These are phyloP conservation scores for Copidosoma aretas DNA, from an alignment of 2,888 invertebrate genomes.

Conservation along the genomic window DNA sequence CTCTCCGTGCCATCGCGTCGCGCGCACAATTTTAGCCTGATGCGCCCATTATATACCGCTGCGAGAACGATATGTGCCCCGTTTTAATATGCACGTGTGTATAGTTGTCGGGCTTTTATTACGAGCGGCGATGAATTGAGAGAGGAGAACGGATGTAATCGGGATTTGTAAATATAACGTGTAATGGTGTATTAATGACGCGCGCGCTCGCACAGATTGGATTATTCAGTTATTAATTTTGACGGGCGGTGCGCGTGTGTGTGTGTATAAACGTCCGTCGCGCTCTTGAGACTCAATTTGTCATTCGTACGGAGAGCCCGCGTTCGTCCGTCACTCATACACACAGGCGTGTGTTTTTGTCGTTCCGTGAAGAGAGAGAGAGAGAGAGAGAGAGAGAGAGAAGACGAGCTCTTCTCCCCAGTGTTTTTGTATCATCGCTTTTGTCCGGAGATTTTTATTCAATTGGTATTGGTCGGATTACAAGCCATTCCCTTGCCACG, in stretches of 20 bases:
- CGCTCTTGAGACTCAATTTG: neutral
- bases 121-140: constrained; percentile 12
- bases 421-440: neutral
- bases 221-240: constrained; percentile 23
- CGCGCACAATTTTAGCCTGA: neutral
- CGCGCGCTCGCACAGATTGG: constrained; percentile 5
- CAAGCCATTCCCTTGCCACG: neutral
- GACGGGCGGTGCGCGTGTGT: too few species aligned
- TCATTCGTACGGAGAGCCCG: too few species aligned
- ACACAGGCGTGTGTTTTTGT: neutral
- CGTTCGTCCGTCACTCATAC: neutral
- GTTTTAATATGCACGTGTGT: neutral
- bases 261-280: too few species aligned
- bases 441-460: neutral
- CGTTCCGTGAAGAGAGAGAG: too few species aligned
- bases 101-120: neutral
- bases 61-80: neutral
- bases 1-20: neutral
- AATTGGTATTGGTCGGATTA: neutral
- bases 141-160: constrained; percentile 19
- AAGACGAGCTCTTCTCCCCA: too few species aligned
- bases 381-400: too few species aligned
- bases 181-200: constrained; percentile 13
- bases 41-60: neutral
- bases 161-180: constrained; percentile 28